Percentiles rank a stretch among this genome's conserved stretches.
Evolutionary conservation across 1,140 invertebrate species (phyloP).

Genomic region (Lepidurus apus): DNA sequence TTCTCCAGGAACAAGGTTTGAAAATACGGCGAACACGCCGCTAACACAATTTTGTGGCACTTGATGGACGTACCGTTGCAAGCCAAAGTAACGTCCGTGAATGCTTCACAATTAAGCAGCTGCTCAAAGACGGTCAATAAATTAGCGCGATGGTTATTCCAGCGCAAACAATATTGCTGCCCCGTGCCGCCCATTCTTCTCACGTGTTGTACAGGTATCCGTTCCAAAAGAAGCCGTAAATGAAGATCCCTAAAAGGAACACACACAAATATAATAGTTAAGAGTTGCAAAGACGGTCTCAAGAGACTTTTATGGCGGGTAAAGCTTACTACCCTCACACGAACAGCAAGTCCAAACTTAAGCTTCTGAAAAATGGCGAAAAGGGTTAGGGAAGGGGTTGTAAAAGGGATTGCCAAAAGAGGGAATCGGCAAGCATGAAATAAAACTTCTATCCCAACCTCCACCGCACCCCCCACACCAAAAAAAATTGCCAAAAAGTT

Average conservation of each 20-base stretch:
- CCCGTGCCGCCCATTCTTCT: slow-evolving; percentile 30
- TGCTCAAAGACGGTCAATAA: slow-evolving; percentile 45
- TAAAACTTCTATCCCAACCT: too few relatives aligned
- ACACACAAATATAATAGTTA: slow-evolving; percentile 16
- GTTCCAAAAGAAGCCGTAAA: slow-evolving; percentile 20
- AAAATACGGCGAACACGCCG: slow-evolving; percentile 47
- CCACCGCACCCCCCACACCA: too few relatives aligned
- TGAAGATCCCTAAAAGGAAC: background rate
- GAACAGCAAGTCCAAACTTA: background rate
- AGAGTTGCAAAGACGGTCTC: background rate
- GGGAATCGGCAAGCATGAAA: too few relatives aligned
- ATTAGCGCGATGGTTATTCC: slow-evolving; percentile 48
- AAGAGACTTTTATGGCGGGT: slow-evolving; percentile 4
- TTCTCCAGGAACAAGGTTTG: slow-evolving; percentile 44
- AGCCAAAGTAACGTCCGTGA: slow-evolving; percentile 46
- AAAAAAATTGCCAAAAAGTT: background rate
- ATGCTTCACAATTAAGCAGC: slow-evolving; percentile 41
- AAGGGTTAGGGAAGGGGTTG: background rate
- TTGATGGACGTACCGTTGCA: slow-evolving; percentile 45
- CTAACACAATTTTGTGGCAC: slow-evolving; percentile 47
- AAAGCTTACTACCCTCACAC: background rate
- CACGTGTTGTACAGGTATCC: slow-evolving; percentile 1
- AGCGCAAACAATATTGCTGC: slow-evolving; percentile 47
- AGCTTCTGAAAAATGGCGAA: background rate
- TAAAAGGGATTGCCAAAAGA: background rate